Base-by-base conservation (phyloP, 2,888 invertebrate genomes). In the Acleris sparsana region DNA sequence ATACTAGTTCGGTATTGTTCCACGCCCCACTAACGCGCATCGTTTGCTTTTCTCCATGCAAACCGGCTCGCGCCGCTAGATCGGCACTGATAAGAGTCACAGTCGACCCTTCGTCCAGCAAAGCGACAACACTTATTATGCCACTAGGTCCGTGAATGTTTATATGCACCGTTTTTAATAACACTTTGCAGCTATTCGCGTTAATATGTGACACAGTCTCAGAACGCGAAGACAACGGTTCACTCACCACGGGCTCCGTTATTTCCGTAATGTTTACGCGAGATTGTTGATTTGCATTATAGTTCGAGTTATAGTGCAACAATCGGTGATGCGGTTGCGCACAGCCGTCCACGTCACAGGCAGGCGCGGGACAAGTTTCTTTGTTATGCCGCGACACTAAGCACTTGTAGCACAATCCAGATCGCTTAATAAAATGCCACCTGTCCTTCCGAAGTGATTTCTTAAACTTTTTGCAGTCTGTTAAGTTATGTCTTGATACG, bases 21-120 rank as follows among this genome's bases (percentile, higher is more conserved):
- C 71, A 75, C 1, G 75, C 73, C 2, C 75, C 73, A 17, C 72
- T 43, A 52, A 75, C 72, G 9, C 70, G 75, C 64, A 78, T 46
- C 0, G 67, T 55, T 48, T 69, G 53, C 20, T 51, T 29, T 2
- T 52, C 46, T 0, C 78, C 77, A 29, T 59, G 61, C 48, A 76
- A 44, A 0, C 72, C 73, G 1, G 67, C 67, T 13, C 63, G 67
- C 48, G 48, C 48, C 33, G 71, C 72, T 1, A 75, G 63, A n/a
- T 48, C 43, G 3, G 39, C 48, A 48, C 70, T 71, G 39, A 76
- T 70, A n/a, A 77, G 39, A 4, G 72, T 63, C 16, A 77, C 72
- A 3, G 73, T 73, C 1, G 75, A 71, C 1, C 73, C 78, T 46
- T 74, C 73, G 53, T 77, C 77, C 1, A 76, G 63, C 6, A 76